Base-by-base conservation (phyloP, 2,888 invertebrate genomes). In the Nephrocerus scutellatus region DNA sequence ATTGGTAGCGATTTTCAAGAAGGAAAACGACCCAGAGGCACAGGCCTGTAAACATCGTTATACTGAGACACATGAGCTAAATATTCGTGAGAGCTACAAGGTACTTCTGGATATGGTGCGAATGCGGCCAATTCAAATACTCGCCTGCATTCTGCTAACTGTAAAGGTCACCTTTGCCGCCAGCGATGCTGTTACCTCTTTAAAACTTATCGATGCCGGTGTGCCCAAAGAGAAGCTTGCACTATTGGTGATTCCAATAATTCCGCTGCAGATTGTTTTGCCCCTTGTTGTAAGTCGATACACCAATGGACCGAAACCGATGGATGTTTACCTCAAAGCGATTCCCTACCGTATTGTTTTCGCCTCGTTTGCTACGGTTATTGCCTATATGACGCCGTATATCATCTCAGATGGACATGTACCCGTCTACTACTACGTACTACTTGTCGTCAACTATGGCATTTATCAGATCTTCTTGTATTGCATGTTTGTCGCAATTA, bases 401-500 rank as follows among this genome's bases (percentile, higher is more conserved):
- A 71, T 91, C 43, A 74, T 89, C 18, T 33, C 52, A 3, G 52
- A 51, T 4, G 74, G 72, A 1, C 69, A 73, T 36, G 72, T 80
- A 41, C 82, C 91, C 0, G 70, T 76, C 41, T 82, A 79, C 43
- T 90, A 86, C 60, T 88, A 93, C 49, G 71, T 79, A 21, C 57
- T 89, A 23, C 72, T 96, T 37, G 70, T 96, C 50, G 53, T 74
- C 8, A 76, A 84, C 36, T 96, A 93, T 63, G 80, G 84, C n/a
- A 71, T 91, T 45, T 95, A 97, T 72, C 96, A 96, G 87, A 79
- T 96, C 19, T 83, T 90, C 53, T 74, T 91, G 0, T 95, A 95
- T 70, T 83, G 89, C 58, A 96, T 97, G 92, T 98, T 93, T 68
- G 96, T 98, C 5, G 84, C 96, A 0, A 79, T 85, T 42, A 97